These are phyloP conservation scores for Myodes glareolus DNA, from an alignment of 2,113 vertebrate species.

Conservation along the genomic window DNA sequence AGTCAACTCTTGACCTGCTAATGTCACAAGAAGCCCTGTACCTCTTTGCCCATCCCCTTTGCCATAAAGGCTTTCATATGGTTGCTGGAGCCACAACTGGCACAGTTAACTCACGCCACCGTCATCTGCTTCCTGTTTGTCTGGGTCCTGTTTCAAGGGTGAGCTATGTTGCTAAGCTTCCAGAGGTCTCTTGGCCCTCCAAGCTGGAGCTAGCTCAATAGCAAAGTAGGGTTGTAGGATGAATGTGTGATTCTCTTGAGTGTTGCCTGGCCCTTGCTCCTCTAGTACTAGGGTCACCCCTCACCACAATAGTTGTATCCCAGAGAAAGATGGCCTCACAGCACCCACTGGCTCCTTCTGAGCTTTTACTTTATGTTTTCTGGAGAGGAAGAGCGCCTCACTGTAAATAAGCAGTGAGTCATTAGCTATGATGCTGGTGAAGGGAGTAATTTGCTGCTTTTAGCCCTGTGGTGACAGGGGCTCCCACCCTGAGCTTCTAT, in stretches of 20 bases:
- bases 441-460: constrained; percentile 69
- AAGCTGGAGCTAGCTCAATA: background rate
- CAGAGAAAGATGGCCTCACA: background rate
- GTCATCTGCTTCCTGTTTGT: background rate
- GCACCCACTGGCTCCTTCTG: background rate
- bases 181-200: background rate
- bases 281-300: background rate
- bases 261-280: background rate
- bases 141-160: background rate
- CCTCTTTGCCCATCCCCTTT: background rate
- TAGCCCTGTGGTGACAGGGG: constrained; percentile 16
- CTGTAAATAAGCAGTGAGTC: constrained; percentile 62
- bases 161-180: background rate
- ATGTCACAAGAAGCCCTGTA: background rate
- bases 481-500: constrained; percentile 41
- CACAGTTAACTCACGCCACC: background rate
- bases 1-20: background rate
- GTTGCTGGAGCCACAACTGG: background rate
- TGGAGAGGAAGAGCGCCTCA: background rate
- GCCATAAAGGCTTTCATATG: rapidly evolving
- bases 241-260: background rate
- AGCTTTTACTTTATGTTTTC: background rate
- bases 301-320: background rate
- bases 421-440: background rate
- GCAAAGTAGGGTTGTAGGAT: background rate